Evolutionary conservation across 2,888 invertebrate species (phyloP).

Genomic region (Campoletis raptor): DNA sequence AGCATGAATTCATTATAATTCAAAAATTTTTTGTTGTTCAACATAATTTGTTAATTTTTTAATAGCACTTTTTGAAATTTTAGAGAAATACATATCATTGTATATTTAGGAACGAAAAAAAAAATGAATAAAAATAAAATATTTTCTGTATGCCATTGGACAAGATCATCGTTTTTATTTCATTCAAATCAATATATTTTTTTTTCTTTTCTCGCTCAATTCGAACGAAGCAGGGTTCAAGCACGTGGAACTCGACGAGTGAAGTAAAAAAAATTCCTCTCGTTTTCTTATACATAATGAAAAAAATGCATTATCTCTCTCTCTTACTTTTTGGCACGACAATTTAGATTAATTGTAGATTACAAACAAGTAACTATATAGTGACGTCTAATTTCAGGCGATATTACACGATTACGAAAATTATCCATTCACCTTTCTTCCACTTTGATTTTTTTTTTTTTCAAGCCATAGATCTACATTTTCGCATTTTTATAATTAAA

Average conservation of each 20-base stretch:
- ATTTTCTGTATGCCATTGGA: not conserved
- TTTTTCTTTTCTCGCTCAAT: not conserved
- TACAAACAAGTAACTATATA: conserved; percentile 44
- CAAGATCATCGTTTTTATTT: conserved; percentile 14
- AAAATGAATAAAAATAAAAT: not conserved
- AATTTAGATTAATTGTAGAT: conserved; percentile 26
- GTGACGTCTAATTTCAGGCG: conserved; percentile 26
- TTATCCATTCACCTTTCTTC: not conserved
- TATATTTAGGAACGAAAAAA: not conserved
- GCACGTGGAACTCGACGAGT: not conserved
- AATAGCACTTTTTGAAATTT: not conserved
- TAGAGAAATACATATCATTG: not conserved
- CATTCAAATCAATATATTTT: conserved; percentile 5
- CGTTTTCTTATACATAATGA: not conserved
- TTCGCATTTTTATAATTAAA: not conserved
- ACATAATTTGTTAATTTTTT: not conserved
- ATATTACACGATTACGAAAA: not conserved
- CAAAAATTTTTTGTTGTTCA: too few species aligned
- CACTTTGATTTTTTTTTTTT: not conserved
- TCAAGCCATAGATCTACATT: not conserved
- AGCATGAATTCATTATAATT: too few species aligned
- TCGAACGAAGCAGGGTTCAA: conserved; percentile 18
- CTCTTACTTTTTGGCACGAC: conserved; percentile 41
- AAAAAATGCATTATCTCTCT: conserved; percentile 27
- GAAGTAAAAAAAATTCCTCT: not conserved